A percentile compares a stretch with the other conserved stretches of the same genome.
Evolutionary conservation across 2,113 vertebrate species (phyloP).

Genomic region (Dasypus novemcinctus): DNA sequence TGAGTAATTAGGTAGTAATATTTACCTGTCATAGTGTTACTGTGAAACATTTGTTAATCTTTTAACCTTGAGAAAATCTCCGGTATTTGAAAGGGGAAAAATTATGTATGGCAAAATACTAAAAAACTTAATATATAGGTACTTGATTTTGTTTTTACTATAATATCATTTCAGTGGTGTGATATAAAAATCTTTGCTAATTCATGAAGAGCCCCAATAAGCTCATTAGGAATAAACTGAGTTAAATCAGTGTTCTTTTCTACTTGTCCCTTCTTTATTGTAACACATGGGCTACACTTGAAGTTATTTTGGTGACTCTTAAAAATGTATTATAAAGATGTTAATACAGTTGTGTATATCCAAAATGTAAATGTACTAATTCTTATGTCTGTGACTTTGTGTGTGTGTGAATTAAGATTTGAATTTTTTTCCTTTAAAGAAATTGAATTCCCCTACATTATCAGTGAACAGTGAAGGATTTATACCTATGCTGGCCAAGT

Average conservation of each 20-base stretch:
- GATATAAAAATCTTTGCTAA: background rate
- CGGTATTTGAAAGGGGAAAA: background rate
- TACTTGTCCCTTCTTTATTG: background rate
- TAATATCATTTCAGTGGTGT: background rate
- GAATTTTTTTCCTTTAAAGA: conserved; percentile 84
- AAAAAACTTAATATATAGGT: background rate
- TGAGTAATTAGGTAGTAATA: conserved; percentile 19
- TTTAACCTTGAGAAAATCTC: background rate
- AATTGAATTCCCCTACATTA: conserved; percentile 94
- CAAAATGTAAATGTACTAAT: conserved; percentile 23
- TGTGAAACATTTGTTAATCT: background rate
- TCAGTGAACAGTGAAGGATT: conserved; percentile 99
- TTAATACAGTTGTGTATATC: background rate
- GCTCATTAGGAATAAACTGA: conserved; percentile 36
- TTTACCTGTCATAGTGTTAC: conserved; percentile 20
- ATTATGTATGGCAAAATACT: conserved; percentile 9
- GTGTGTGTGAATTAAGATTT: background rate
- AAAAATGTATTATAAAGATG: conserved; percentile 15
- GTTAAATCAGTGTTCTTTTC: conserved; percentile 24
- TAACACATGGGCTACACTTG: background rate
- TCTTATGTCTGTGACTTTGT: background rate
- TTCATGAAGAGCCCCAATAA: conserved; percentile 21
- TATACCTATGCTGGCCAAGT: conserved; percentile 95
- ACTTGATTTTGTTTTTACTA: conserved; percentile 21
- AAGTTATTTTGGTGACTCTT: conserved; percentile 37